phyloP scores from a whole-genome alignment of 2,113 vertebrate species.

The Amphilophus citrinellus region DNA sequence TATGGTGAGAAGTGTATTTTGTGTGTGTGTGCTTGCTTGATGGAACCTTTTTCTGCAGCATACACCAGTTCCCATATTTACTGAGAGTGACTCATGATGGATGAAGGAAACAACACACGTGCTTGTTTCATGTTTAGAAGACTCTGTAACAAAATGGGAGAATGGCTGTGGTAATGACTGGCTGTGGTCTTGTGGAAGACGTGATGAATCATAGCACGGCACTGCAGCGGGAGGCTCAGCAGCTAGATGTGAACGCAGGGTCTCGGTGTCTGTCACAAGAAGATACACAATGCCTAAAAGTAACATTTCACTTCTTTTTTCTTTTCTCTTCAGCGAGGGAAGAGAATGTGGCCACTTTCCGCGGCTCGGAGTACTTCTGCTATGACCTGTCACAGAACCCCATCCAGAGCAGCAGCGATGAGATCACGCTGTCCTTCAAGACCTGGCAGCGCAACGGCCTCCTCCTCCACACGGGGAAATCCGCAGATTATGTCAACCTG shows the following conservation, averaged over 20 bases:
- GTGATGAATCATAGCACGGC: background rate
- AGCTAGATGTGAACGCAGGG: background rate
- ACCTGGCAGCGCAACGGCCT: constrained; percentile 98
- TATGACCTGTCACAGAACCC: constrained; percentile 98
- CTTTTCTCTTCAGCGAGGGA: constrained; percentile 86
- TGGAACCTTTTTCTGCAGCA: constrained; percentile 22
- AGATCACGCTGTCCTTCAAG: constrained; percentile 98
- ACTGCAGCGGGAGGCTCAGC: background rate
- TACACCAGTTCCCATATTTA: constrained; percentile 37
- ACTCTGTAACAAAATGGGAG: background rate
- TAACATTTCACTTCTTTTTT: background rate
- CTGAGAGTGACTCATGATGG: constrained; percentile 17
- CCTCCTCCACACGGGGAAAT: constrained; percentile 98
- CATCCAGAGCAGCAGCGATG: constrained; percentile 98
- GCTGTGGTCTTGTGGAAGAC: background rate
- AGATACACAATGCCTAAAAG: background rate
- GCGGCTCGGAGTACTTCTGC: constrained; percentile 97
- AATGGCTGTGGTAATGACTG: background rate
- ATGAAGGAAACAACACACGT: constrained; percentile 3
- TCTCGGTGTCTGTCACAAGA: background rate
- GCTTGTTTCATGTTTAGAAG: constrained; percentile 26
- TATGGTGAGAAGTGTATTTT: constrained; percentile 54
- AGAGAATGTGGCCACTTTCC: constrained; percentile 97
- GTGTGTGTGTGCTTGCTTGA: constrained; percentile 34
- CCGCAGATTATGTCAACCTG: constrained; percentile 97